A percentile compares a stretch with the other conserved stretches of the same genome.
Evolutionary conservation across 2,113 vertebrate genomes (phyloP).

Genomic region (Siniperca knerii): DNA sequence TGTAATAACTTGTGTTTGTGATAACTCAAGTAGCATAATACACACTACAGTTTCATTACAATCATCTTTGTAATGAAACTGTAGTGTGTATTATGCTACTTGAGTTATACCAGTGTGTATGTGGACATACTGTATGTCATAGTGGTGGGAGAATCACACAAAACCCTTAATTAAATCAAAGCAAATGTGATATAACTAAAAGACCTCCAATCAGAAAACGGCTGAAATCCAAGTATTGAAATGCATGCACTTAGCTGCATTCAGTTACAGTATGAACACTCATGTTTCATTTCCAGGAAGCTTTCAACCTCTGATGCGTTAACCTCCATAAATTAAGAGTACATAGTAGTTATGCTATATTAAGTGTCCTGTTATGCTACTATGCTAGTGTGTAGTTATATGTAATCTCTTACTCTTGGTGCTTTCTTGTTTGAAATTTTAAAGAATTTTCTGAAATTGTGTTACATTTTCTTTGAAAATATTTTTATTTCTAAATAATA

Average conservation of each 20-base stretch:
- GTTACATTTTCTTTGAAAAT: background rate
- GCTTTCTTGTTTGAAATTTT: background rate
- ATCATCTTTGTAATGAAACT: background rate
- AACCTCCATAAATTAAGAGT: conserved; percentile 54
- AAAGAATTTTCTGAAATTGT: background rate
- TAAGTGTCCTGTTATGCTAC: conserved; percentile 25
- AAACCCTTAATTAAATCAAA: conserved; percentile 51
- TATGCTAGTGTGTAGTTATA: background rate
- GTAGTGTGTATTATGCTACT: background rate
- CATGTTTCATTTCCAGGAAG: conserved; percentile 74
- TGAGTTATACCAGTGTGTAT: background rate
- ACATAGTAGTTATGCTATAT: conserved; percentile 38
- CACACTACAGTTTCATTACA: too few species aligned
- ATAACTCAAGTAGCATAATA: too few species aligned
- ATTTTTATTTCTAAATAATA: background rate
- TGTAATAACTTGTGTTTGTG: too few species aligned
- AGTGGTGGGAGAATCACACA: background rate
- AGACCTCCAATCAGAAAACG: conserved; percentile 35
- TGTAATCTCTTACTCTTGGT: background rate
- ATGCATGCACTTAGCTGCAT: conserved; percentile 51
- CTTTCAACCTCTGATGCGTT: conserved; percentile 62
- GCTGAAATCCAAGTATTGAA: conserved; percentile 51
- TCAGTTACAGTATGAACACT: conserved; percentile 52
- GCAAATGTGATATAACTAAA: conserved; percentile 39
- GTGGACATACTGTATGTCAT: background rate